Conservation (phyloP, 2,797 vertebrate genomes). For the Hydrolagus colliei region DNA sequence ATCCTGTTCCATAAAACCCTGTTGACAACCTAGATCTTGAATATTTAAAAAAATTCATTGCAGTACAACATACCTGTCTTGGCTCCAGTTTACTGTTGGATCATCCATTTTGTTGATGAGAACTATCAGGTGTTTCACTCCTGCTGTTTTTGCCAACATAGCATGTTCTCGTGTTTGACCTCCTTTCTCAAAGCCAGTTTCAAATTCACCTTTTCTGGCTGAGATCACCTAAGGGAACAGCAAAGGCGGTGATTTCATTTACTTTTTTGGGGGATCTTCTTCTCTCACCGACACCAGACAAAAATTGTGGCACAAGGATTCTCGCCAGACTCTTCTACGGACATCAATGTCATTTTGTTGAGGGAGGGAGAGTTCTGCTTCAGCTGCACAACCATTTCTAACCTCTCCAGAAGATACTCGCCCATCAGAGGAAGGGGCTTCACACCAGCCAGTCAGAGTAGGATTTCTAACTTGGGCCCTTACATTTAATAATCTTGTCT, state of each 20-base stretch:
- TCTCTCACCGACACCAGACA: neutral
- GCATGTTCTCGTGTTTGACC: slow-evolving; percentile 95
- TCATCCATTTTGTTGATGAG: slow-evolving; percentile 98
- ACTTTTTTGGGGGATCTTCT: neutral
- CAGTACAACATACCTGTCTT: slow-evolving; percentile 68
- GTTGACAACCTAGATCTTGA: neutral
- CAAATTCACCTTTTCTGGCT: slow-evolving; percentile 94
- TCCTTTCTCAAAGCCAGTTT: slow-evolving; percentile 95
- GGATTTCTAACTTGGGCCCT: neutral
- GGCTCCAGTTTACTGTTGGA: slow-evolving; percentile 94
- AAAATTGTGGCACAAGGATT: neutral
- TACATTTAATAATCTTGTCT: too few relatives aligned
- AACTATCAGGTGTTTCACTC: slow-evolving; percentile 94
- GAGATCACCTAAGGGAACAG: slow-evolving; percentile 78
- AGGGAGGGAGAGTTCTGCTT: neutral
- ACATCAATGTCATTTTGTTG: neutral
- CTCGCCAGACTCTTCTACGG: neutral
- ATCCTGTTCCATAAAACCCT: neutral
- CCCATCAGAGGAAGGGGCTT: neutral
- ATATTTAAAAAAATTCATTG: neutral
- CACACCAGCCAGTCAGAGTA: neutral
- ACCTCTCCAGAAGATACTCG: neutral
- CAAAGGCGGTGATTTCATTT: neutral
- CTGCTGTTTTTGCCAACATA: slow-evolving; percentile 95
- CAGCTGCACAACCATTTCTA: neutral